Conservation (phyloP, 2,888 invertebrate genomes). For the Polyommatus icarus region DNA sequence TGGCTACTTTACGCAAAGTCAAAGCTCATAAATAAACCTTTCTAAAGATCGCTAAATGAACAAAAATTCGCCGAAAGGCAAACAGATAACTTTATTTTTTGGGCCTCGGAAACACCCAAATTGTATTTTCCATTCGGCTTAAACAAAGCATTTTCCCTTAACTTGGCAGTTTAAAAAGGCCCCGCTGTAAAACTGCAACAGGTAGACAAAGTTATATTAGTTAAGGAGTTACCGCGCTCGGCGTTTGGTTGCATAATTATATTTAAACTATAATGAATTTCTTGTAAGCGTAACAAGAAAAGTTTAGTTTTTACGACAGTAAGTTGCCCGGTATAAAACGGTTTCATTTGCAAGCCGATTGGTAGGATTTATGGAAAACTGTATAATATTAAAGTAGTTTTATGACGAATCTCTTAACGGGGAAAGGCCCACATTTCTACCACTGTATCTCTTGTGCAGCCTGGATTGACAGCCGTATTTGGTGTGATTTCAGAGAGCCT, state of each 20-base stretch:
- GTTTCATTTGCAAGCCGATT: background rate
- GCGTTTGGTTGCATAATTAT: constrained; percentile 30
- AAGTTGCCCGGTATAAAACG: background rate
- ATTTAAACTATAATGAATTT: constrained; percentile 29
- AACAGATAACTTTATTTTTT: background rate
- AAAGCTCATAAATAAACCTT: constrained; percentile 1
- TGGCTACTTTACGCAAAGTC: background rate
- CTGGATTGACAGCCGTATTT: too few relatives aligned
- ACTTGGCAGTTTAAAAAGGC: constrained; percentile 26
- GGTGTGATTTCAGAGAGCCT: too few relatives aligned
- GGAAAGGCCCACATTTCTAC: too few relatives aligned
- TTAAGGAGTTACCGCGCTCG: constrained; percentile 30
- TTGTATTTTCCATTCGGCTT: background rate
- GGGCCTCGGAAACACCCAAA: background rate
- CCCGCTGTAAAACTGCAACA: constrained; percentile 26
- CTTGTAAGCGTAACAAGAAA: constrained; percentile 29
- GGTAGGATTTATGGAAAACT: background rate
- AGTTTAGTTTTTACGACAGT: constrained; percentile 3
- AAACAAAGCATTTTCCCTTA: constrained; percentile 3
- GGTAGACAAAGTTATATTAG: constrained; percentile 29
- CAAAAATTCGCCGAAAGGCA: background rate
- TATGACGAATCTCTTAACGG: too few relatives aligned
- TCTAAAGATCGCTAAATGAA: background rate
- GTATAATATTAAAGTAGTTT: background rate
- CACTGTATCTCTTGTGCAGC: too few relatives aligned